Conservation (phyloP, 2,797 vertebrate species). For the Spinibarbus caldwelli region DNA sequence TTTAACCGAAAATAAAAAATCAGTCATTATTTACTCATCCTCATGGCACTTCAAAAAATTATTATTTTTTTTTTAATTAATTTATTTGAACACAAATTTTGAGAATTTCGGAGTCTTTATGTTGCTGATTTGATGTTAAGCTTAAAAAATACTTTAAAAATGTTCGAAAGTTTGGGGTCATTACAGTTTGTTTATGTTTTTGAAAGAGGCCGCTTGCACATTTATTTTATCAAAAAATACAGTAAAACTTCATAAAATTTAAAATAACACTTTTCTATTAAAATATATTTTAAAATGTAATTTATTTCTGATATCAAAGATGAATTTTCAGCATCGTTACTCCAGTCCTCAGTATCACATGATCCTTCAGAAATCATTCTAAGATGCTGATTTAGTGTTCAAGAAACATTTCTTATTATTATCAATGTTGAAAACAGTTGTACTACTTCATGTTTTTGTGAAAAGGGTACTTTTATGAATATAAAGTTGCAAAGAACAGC, state of each 20-base stretch:
- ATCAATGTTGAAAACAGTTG: no score
- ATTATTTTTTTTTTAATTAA: background rate
- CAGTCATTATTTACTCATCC: background rate
- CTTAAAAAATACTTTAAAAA: background rate
- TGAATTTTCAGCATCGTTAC: background rate
- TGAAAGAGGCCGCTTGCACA: background rate
- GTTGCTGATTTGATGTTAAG: background rate
- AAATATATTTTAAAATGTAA: background rate
- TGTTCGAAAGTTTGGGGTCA: background rate
- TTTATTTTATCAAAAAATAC: background rate
- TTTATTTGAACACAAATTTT: background rate
- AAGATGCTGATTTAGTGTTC: background rate
- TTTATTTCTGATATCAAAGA: background rate
- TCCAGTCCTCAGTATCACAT: background rate
- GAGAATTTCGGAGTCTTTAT: background rate
- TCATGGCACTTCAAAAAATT: background rate
- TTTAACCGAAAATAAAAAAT: no score
- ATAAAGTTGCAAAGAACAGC: background rate
- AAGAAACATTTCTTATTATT: no score
- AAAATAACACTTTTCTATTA: background rate
- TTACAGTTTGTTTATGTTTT: background rate
- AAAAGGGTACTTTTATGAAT: no score
- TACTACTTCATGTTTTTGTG: no score
- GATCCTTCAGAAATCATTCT: background rate
- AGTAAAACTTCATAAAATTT: background rate